These are phyloP conservation scores for Drosophila acutilabella DNA, from an alignment of 2,888 invertebrate species.

Conservation along the genomic window DNA sequence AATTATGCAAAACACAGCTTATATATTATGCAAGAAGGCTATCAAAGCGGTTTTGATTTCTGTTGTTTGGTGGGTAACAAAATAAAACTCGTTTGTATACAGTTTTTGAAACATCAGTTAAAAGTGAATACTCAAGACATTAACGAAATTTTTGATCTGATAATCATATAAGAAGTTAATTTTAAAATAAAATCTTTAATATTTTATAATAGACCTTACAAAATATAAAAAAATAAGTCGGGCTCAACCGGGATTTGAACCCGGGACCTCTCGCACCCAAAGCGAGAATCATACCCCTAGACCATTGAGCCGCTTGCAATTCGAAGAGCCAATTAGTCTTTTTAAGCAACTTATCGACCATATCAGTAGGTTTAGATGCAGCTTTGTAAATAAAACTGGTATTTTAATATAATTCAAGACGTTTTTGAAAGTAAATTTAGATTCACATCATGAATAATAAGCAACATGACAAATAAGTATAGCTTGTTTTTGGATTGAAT, in stretches of 20 bases:
- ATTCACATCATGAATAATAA: background rate
- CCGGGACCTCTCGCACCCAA: conserved; percentile 88
- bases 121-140: background rate
- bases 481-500: no score
- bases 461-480: background rate
- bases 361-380: background rate
- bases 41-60: conserved; percentile 21
- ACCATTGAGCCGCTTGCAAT: conserved; percentile 85
- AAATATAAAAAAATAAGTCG: conserved; percentile 40
- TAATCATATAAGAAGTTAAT: background rate
- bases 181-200: background rate
- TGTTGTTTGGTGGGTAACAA: background rate
- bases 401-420: background rate
- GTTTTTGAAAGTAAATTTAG: background rate
- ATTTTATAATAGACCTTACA: background rate
- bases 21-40: conserved; percentile 33
- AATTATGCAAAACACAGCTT: conserved; percentile 16
- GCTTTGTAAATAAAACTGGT: conserved; percentile 4
- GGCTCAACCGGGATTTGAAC: conserved; percentile 88
- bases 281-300: conserved; percentile 88
- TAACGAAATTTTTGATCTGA: background rate
- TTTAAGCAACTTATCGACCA: background rate
- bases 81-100: conserved; percentile 29
- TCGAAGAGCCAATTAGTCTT: background rate
- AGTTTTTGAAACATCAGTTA: background rate